phyloP scores from a whole-genome alignment of 2,113 vertebrate genomes.

The Peucedramus taeniatus region DNA sequence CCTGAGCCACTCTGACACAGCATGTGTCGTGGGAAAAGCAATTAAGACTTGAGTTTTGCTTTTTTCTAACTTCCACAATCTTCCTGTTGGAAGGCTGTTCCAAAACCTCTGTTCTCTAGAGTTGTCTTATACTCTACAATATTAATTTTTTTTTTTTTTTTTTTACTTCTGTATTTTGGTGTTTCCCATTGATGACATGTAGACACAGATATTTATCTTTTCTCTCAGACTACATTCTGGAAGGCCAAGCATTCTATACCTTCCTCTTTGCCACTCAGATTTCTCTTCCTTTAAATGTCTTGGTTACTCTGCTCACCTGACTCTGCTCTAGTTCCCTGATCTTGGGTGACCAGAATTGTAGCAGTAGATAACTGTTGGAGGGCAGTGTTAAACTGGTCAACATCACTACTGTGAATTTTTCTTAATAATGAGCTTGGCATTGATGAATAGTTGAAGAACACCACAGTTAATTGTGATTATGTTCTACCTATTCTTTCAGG shows the following conservation, averaged over 20 bases:
- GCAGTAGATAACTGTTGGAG: neutral
- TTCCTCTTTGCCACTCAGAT: neutral
- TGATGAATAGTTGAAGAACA: neutral
- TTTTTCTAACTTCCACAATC: neutral
- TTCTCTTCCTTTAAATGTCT: neutral
- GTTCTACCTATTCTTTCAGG: slow-evolving; percentile 76
- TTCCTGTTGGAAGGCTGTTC: neutral
- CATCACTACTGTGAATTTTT: neutral
- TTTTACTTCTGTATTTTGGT: neutral
- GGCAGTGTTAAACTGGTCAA: neutral
- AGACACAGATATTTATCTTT: neutral
- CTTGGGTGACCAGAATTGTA: neutral
- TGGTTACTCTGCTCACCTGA: neutral
- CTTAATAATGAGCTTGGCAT: neutral
- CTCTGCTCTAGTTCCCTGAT: neutral
- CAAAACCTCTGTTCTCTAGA: neutral
- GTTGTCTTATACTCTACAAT: neutral
- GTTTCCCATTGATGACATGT: neutral
- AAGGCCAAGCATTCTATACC: neutral
- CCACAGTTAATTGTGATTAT: slow-evolving; percentile 11
- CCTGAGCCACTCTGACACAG: neutral
- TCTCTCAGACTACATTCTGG: neutral
- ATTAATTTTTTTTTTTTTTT: neutral
- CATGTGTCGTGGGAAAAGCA: neutral
- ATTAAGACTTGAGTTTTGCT: neutral